phyloP scores from a whole-genome alignment of 2,113 vertebrate genomes.

The Motacilla alba region DNA sequence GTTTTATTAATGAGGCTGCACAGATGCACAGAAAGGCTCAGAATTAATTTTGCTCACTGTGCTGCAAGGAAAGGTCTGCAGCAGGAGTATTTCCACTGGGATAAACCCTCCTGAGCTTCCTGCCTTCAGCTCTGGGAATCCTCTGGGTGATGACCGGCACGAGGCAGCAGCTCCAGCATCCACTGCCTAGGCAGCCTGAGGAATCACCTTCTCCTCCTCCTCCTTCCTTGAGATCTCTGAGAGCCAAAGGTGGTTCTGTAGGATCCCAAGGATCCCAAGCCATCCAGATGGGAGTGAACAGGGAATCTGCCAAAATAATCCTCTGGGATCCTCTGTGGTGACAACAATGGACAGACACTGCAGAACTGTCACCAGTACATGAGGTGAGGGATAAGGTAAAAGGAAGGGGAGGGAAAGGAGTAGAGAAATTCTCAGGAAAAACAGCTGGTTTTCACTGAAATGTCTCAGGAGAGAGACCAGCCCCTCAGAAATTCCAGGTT shows the following conservation, averaged over 20 bases:
- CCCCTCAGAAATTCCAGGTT: background rate
- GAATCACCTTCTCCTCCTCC: background rate
- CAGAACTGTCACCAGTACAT: background rate
- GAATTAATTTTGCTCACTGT: background rate
- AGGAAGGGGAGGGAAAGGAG: background rate
- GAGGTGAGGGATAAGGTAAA: background rate
- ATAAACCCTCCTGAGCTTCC: background rate
- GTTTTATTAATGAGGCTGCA: background rate
- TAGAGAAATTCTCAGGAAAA: background rate
- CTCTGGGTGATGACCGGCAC: background rate
- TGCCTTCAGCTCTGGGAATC: background rate
- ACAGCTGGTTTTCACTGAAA: background rate
- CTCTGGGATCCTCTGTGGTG: background rate
- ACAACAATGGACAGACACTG: accelerated
- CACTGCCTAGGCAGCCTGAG: background rate
- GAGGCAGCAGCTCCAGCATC: background rate
- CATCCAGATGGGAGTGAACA: background rate
- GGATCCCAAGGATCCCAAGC: background rate
- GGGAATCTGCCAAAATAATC: background rate
- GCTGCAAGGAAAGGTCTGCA: background rate
- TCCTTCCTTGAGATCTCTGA: background rate
- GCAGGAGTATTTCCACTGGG: background rate
- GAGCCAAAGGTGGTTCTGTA: background rate
- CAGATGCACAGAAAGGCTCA: accelerated
- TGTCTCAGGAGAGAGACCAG: background rate